Base-by-base conservation (phyloP, 1,140 invertebrate species). In the Epicauta chinensis region DNA sequence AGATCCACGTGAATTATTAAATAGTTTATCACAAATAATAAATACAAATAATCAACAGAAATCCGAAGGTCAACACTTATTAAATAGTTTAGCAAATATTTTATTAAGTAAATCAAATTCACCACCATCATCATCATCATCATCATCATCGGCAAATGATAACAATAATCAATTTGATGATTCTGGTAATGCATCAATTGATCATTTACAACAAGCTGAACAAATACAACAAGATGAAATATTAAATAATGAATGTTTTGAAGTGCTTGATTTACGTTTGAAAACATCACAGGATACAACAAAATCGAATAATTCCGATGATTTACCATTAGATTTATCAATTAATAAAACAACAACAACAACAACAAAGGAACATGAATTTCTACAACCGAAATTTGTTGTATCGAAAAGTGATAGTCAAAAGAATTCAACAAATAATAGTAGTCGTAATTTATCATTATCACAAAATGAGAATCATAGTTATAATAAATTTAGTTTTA, bases 131-230 rank as follows among this genome's bases (percentile, higher is more conserved):
- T 10, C n/a, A 31, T 35, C 9, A 45, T 13, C 31, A 35, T 42
- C 16, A 1, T 39, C 14, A 31, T 45, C 30, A 10, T 13, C 15
- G 11, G 14, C 35, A 9, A 41, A 45, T n/a, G 16, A 23, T 23
- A 23, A 7, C 7, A 3, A 23, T 23, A 23, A 23, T 23, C 23
- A 14, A 29, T 49, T 39, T n/a, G 45, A 53, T 16, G 50, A 57
- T 49, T 57, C 55, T 17, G 55, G 50, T 3, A 41, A 56, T 52
- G 52, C 55, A 15, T 56, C 55, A 13, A 56, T 56, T 9, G 55
- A 56, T 17, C 44, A 51, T 14, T 48, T n/a, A 44, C 10, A 14
- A 36, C 2, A 13, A 40, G 9, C 16, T 14, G 14, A 43, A 52
- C 13, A 41, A 23, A 23, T n/a, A 23, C 23, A 48, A n/a, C 38